These are phyloP conservation scores for Micromussa lordhowensis DNA, from an alignment of 92 coral and sea anemone genomes.

Conservation along the genomic window DNA sequence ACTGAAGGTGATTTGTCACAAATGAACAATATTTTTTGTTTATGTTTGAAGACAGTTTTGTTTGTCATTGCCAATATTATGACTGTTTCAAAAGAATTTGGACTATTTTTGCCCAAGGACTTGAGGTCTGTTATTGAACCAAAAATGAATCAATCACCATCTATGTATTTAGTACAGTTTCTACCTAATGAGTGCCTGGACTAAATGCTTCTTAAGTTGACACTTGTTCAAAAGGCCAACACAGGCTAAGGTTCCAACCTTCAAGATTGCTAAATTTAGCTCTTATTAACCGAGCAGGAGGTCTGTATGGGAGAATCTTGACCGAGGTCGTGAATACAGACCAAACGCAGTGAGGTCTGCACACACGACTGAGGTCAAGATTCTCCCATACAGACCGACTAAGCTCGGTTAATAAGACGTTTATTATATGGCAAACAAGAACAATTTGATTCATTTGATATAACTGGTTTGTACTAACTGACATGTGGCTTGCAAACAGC, in stretches of 20 bases:
- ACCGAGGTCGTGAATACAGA: no score
- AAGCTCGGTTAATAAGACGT: no score
- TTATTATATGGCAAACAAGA: no score
- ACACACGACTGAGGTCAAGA: no score
- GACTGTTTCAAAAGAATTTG: neutral
- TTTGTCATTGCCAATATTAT: slow-evolving; percentile 7
- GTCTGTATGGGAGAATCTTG: no score
- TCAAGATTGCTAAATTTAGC: neutral
- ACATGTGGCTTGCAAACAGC: no score
- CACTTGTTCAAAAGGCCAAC: neutral
- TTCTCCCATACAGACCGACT: no score
- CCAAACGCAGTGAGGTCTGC: no score
- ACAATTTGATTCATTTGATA: no score
- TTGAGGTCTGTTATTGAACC: neutral
- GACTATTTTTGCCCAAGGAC: slow-evolving; percentile 2
- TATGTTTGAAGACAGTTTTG: neutral
- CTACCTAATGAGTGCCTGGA: neutral
- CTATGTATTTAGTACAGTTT: neutral
- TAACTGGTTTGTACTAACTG: no score
- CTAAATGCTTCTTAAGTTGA: neutral
- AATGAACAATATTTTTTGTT: slow-evolving; percentile 6
- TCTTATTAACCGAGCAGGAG: neutral
- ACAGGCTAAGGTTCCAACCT: neutral
- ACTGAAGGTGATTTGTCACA: neutral
- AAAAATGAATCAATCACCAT: neutral